phyloP scores from a whole-genome alignment of 2,888 invertebrate species.

The Andricus curvator region DNA sequence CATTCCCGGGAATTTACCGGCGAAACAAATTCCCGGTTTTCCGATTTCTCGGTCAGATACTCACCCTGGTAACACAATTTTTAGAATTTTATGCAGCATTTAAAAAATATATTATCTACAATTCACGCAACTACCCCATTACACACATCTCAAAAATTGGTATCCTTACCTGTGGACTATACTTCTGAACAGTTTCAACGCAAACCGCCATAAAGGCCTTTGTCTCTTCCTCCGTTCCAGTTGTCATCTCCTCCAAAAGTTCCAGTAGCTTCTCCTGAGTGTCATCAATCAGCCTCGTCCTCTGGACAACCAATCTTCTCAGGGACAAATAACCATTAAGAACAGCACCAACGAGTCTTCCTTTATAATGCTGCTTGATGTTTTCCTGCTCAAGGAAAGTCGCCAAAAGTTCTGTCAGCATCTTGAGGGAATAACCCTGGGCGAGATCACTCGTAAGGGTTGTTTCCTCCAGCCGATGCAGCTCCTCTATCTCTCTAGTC shows the following conservation, averaged over 20 bases:
- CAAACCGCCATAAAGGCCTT: conserved; percentile 98
- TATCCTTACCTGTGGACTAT: conserved; percentile 85
- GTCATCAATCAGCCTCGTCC: conserved; percentile 96
- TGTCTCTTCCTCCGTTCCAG: conserved; percentile 96
- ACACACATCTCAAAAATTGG: no score
- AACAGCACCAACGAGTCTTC: conserved; percentile 91
- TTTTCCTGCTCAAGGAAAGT: conserved; percentile 93
- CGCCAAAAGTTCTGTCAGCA: conserved; percentile 92
- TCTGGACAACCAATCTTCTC: conserved; percentile 93
- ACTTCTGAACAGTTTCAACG: conserved; percentile 96
- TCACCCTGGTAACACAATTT: no score
- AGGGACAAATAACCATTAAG: conserved; percentile 96
- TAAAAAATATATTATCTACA: no score
- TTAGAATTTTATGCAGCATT: no score
- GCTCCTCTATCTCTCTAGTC: conserved; percentile 92
- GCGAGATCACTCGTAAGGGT: conserved; percentile 96
- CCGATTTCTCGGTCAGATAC: no score
- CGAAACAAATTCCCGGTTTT: no score
- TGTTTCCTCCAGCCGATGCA: conserved; percentile 94
- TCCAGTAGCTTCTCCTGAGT: conserved; percentile 96
- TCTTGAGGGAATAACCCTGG: conserved; percentile 95
- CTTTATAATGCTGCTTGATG: conserved; percentile 94
- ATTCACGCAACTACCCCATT: no score
- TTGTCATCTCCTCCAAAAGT: conserved; percentile 96
- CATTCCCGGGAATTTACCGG: no score